Conservation (phyloP, 2,113 vertebrate species). For the Oreochromis aureus region DNA sequence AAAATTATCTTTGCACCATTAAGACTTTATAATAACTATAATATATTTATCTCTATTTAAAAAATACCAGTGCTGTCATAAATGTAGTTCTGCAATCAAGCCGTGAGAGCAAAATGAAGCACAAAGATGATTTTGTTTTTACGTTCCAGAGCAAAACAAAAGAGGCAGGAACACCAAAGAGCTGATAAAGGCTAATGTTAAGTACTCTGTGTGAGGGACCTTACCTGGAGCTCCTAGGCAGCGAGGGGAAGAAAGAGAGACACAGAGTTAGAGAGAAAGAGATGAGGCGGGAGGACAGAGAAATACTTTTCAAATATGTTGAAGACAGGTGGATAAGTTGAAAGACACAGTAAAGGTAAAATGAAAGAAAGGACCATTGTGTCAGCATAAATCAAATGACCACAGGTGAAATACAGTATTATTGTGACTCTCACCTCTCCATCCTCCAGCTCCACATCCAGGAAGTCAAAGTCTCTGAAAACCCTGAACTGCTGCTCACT, state of each 20-base stretch:
- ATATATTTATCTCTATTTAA: neutral
- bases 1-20: neutral
- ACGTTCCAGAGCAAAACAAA: neutral
- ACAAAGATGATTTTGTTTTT: neutral
- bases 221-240: constrained; percentile 99
- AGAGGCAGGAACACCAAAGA: constrained; percentile 44
- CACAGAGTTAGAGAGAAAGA: constrained; percentile 55
- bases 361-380: neutral
- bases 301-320: constrained; percentile 37
- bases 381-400: neutral
- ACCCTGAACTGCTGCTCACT: constrained; percentile 98
- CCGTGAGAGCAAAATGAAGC: constrained; percentile 37
- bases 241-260: constrained; percentile 78
- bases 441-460: constrained; percentile 97
- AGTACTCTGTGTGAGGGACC: constrained; percentile 56
- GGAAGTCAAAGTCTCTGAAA: constrained; percentile 97
- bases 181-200: constrained; percentile 38
- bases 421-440: constrained; percentile 82
- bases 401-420: neutral
- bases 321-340: neutral
- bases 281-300: constrained; percentile 20
- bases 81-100: constrained; percentile 44
- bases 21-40: neutral
- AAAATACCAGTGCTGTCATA: constrained; percentile 11
- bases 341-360: neutral